Percentiles rank a stretch among this genome's conserved stretches.
Conservation (phyloP, 2,888 invertebrate genomes). For the Spialia ferax region DNA sequence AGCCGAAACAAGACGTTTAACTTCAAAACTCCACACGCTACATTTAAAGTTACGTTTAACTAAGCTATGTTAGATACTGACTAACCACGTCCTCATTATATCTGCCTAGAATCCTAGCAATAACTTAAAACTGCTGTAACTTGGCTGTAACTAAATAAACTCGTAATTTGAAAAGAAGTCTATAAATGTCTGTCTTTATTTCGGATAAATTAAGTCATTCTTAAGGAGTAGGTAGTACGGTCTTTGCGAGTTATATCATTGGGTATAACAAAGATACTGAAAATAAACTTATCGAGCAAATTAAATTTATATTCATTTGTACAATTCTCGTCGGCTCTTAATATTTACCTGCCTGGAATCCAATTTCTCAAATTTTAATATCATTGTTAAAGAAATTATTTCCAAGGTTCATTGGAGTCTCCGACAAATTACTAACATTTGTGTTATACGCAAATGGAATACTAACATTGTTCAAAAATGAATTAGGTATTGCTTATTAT, state of each 20-base stretch:
- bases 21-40: neutral
- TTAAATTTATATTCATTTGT: slow-evolving; percentile 27
- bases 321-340: slow-evolving; percentile 18
- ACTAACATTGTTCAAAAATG: neutral
- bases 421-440: neutral
- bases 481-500: neutral
- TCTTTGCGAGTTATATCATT: neutral
- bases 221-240: neutral
- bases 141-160: too few species aligned
- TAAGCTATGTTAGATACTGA: neutral
- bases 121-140: neutral
- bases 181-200: slow-evolving; percentile 1
- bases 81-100: neutral
- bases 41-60: neutral
- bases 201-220: neutral
- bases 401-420: slow-evolving; percentile 13
- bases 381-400: slow-evolving; percentile 21
- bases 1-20: slow-evolving; percentile 4
- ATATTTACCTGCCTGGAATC: slow-evolving; percentile 31
- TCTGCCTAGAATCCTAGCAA: neutral
- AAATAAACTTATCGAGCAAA: slow-evolving; percentile 20
- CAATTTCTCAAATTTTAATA: slow-evolving; percentile 30
- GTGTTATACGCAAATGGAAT: slow-evolving; percentile 7
- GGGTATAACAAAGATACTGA: slow-evolving; percentile 5
- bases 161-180: neutral